These are phyloP conservation scores for Lissonota sp. DNA, from an alignment of 2,888 invertebrate genomes.

Conservation along the genomic window DNA sequence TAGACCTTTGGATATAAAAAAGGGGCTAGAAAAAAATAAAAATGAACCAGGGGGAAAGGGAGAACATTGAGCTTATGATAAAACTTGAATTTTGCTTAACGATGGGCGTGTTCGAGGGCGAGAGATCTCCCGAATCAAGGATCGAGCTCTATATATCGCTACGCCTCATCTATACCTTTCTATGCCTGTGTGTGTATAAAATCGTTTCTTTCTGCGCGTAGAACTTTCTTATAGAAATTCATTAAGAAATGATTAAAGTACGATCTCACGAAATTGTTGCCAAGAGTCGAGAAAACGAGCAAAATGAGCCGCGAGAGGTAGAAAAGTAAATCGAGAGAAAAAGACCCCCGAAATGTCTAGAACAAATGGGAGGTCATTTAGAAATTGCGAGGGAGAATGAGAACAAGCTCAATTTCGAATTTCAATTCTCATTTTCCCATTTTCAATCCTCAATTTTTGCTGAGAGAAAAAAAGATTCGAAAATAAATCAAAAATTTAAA, in stretches of 20 bases:
- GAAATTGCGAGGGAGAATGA: too few species aligned
- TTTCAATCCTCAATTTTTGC: too few species aligned
- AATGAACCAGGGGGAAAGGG: too few species aligned
- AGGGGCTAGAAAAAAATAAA: conserved; percentile 13
- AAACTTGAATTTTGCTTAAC: conserved; percentile 44
- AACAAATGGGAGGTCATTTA: too few species aligned
- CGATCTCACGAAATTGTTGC: conserved; percentile 44
- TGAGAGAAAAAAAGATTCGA: too few species aligned
- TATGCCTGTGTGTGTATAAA: too few species aligned
- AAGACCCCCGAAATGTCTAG: neutral
- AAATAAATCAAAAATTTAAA: too few species aligned
- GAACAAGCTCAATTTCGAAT: too few species aligned
- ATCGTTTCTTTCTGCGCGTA: neutral
- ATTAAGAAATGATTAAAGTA: conserved; percentile 62
- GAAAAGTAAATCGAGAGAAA: conserved; percentile 13
- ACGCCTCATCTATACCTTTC: too few species aligned
- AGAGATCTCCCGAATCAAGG: conserved; percentile 22
- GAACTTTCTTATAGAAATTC: conserved; percentile 49
- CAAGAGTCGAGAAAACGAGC: conserved; percentile 25
- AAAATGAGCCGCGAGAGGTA: too few species aligned
- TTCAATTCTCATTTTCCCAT: too few species aligned
- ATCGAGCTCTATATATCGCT: conserved; percentile 13
- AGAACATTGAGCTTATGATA: conserved; percentile 29
- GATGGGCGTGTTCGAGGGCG: conserved; percentile 60
- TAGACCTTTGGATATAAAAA: too few species aligned